Percentiles rank a stretch among this genome's conserved stretches.
Evolutionary conservation across 2,888 invertebrate genomes (phyloP).

Genomic region (Elgonia sp.): DNA sequence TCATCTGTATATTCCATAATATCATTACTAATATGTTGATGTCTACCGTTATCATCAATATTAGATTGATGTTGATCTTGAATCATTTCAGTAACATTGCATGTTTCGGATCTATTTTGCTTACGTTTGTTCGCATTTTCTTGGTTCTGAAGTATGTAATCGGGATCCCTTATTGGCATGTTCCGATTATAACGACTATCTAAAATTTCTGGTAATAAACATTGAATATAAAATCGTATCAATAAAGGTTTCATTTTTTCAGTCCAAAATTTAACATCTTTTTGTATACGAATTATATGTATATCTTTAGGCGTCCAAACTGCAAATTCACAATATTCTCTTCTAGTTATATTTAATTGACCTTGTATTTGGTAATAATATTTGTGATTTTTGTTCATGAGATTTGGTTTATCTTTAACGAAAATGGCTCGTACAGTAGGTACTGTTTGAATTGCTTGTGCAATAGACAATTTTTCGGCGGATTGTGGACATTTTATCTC

Average conservation of each 20-base stretch:
- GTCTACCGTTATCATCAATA: background rate
- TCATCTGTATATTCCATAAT: background rate
- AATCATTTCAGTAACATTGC: no score
- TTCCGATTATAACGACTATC: constrained; percentile 13
- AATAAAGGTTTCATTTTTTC: constrained; percentile 21
- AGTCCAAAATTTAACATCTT: constrained; percentile 1
- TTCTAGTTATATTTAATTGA: constrained; percentile 27
- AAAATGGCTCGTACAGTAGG: background rate
- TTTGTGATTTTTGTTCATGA: constrained; percentile 2
- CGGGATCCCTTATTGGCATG: constrained; percentile 3
- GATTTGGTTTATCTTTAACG: constrained; percentile 5
- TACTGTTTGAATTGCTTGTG: background rate
- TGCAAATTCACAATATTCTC: constrained; percentile 21
- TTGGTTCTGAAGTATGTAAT: constrained; percentile 3
- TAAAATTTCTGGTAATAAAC: constrained; percentile 5
- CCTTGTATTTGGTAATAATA: constrained; percentile 26
- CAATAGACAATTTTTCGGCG: constrained; percentile 1
- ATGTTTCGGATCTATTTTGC: background rate
- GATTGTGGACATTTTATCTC: constrained; percentile 67
- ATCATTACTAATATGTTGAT: no score
- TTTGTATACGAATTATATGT: background rate
- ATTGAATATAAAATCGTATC: constrained; percentile 5
- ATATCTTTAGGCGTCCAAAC: constrained; percentile 3
- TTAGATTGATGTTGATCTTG: no score
- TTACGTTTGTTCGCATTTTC: background rate